phyloP scores from a whole-genome alignment of 2,797 vertebrate genomes.

The Sebastes diploproa region DNA sequence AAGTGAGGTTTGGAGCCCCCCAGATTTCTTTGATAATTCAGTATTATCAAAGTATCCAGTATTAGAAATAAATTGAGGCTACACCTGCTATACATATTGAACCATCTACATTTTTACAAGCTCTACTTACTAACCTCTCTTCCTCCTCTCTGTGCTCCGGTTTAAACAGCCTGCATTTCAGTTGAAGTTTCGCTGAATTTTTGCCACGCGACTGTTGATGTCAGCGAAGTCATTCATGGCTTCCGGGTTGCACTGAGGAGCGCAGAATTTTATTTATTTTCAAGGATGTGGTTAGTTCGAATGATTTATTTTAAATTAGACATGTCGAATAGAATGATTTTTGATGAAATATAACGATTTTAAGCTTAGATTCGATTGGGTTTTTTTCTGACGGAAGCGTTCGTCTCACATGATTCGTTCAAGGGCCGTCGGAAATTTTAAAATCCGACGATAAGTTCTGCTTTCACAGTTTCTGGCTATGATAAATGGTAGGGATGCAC shows the following conservation, averaged over 20 bases:
- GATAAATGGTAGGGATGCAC: no score
- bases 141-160: background rate
- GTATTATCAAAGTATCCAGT: no score
- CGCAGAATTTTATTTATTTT: background rate
- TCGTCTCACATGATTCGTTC: background rate
- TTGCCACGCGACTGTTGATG: background rate
- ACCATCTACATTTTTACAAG: background rate
- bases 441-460: background rate
- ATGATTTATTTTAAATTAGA: background rate
- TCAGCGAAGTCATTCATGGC: background rate
- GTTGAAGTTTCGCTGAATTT: background rate
- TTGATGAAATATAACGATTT: background rate
- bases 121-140: background rate
- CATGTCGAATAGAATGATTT: background rate
- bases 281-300: background rate
- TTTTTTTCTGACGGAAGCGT: background rate
- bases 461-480: background rate
- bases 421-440: background rate
- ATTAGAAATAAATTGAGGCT: background rate
- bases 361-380: background rate
- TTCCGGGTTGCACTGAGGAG: background rate
- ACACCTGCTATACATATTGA: background rate
- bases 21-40: no score
- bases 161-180: background rate
- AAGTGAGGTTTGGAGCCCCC: no score